Evolutionary conservation across 2,797 vertebrate species (phyloP).

Genomic region (Semaprochilodus insignis): DNA sequence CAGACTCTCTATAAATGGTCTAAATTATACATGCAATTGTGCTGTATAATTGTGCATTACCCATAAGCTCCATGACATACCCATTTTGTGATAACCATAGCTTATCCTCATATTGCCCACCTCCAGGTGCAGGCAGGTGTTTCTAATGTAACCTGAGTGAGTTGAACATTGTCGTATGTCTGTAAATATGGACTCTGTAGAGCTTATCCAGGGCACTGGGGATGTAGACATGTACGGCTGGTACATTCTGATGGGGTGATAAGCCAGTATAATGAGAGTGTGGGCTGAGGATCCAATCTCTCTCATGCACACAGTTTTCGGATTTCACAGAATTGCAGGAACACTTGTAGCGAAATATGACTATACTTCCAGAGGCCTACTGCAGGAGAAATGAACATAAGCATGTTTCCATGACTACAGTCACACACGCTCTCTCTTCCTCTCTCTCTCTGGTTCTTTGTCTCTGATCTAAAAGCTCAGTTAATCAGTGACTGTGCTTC

Average conservation of each 20-base stretch:
- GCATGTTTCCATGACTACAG: slow-evolving; percentile 28
- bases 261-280: not conserved
- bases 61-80: not conserved
- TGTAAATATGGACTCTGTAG: not conserved
- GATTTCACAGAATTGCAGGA: not conserved
- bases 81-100: too few relatives aligned
- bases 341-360: slow-evolving; percentile 4
- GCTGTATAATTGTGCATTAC: not conserved
- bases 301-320: not conserved
- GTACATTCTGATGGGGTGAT: slow-evolving; percentile 1
- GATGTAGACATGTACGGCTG: not conserved
- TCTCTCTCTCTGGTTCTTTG: slow-evolving; percentile 16
- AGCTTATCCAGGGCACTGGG: not conserved
- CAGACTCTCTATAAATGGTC: too few relatives aligned
- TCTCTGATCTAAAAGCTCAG: slow-evolving; percentile 30
- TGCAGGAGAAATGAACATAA: slow-evolving; percentile 13
- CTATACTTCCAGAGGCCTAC: not conserved
- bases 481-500: slow-evolving; percentile 43
- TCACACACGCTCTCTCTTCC: slow-evolving; percentile 11
- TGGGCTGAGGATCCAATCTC: not conserved
- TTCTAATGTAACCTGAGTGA: not conserved
- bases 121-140: not conserved
- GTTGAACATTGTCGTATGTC: not conserved
- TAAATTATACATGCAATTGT: too few relatives aligned
- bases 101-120: too few relatives aligned